Evolutionary conservation across 1,140 invertebrate species (phyloP).

Genomic region (Megalopta genalis): DNA sequence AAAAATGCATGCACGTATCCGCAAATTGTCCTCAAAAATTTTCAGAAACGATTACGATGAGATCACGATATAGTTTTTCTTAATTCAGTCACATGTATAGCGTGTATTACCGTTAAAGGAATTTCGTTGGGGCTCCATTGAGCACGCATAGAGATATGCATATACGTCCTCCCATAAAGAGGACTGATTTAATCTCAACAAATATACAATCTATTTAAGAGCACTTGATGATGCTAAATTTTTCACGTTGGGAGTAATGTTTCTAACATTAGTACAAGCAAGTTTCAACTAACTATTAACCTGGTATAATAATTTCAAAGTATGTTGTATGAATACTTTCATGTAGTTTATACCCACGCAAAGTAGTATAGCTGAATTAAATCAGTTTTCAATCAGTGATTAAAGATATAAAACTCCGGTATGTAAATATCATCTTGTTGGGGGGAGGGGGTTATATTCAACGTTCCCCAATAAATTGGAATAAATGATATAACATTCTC

Average conservation of each 20-base stretch:
- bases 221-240: constrained; percentile 5
- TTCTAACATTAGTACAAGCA: background rate
- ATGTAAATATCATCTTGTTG: background rate
- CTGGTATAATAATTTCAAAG: background rate
- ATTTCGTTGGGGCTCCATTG: background rate
- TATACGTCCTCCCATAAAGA: no score
- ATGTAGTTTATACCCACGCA: background rate
- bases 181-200: background rate
- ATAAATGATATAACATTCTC: background rate
- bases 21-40: constrained; percentile 2
- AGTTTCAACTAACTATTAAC: background rate
- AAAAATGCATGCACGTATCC: background rate
- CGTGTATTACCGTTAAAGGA: no score
- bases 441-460: background rate
- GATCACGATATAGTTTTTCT: background rate
- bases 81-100: background rate
- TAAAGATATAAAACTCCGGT: background rate
- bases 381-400: background rate
- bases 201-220: constrained; percentile 1
- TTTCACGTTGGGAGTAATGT: background rate
- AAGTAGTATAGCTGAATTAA: background rate
- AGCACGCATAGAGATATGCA: background rate
- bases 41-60: background rate
- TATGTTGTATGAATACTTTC: background rate
- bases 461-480: background rate